Evolutionary conservation across 2,888 invertebrate genomes (phyloP).

Genomic region (Xestia ashworthii): DNA sequence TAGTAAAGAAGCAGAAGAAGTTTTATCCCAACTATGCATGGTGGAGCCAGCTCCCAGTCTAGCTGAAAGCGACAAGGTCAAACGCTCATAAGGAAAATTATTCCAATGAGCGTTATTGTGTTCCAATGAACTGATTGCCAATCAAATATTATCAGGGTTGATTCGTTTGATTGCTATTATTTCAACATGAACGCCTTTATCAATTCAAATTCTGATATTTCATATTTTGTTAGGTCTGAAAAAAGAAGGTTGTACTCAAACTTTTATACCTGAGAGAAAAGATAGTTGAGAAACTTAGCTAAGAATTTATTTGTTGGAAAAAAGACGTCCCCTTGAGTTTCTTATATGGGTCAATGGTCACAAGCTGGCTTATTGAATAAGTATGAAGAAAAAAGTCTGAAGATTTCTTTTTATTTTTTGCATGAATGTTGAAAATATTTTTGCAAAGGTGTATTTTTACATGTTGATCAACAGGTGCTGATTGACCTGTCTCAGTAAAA

Average conservation of each 20-base stretch:
- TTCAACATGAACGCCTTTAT: slow-evolving; percentile 5
- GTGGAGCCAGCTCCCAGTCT: neutral
- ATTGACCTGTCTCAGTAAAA: slow-evolving; percentile 5
- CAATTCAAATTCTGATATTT: slow-evolving; percentile 20
- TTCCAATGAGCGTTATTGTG: neutral
- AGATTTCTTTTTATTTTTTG: no score
- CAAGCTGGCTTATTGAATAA: slow-evolving; percentile 39
- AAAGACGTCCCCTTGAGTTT: slow-evolving; percentile 26
- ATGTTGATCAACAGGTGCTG: neutral
- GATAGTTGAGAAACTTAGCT: slow-evolving; percentile 19
- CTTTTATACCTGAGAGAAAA: slow-evolving; percentile 39
- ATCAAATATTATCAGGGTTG: slow-evolving; percentile 23
- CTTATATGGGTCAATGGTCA: slow-evolving; percentile 21
- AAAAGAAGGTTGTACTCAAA: slow-evolving; percentile 27
- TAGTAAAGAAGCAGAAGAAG: neutral
- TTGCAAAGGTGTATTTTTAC: neutral
- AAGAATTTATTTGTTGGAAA: slow-evolving; percentile 37
- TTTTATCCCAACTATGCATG: neutral
- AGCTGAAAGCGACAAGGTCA: neutral
- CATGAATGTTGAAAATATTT: no score
- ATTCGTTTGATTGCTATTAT: slow-evolving; percentile 5
- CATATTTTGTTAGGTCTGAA: neutral
- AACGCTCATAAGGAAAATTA: neutral
- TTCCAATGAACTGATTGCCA: slow-evolving; percentile 11
- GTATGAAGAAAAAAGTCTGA: neutral